Percentiles rank a stretch among this genome's conserved stretches.
These are phyloP conservation scores for Intellagama lesueurii DNA, from an alignment of 2,797 vertebrate species.

Conservation along the genomic window DNA sequence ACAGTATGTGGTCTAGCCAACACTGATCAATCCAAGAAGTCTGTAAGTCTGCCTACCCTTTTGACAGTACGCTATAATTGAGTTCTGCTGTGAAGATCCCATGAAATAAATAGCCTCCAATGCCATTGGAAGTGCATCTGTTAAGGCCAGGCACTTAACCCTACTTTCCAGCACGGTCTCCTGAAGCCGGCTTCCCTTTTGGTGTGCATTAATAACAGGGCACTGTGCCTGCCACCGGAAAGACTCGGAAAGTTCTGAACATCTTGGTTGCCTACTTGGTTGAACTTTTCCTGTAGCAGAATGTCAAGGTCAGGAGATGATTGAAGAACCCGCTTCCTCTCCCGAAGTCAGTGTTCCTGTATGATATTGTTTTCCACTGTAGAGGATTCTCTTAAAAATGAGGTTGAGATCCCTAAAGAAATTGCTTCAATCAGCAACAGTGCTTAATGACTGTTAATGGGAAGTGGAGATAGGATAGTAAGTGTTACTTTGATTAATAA, in stretches of 20 bases:
- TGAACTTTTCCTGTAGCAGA: slow-evolving; percentile 73
- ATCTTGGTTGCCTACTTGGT: slow-evolving; percentile 62
- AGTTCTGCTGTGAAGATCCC: slow-evolving; percentile 33
- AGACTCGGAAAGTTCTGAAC: slow-evolving; percentile 61
- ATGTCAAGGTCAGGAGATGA: slow-evolving; percentile 84
- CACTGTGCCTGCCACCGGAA: slow-evolving; percentile 33
- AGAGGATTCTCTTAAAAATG: slow-evolving; percentile 87
- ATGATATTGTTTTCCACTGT: slow-evolving; percentile 85
- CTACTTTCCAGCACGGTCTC: slow-evolving; percentile 9
- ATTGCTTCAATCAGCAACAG: slow-evolving; percentile 90
- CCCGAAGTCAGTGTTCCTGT: slow-evolving; percentile 74
- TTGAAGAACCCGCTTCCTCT: slow-evolving; percentile 81
- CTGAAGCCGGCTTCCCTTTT: slow-evolving; percentile 34
- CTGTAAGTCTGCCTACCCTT: not conserved
- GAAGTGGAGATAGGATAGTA: slow-evolving; percentile 91
- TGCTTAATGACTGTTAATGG: slow-evolving; percentile 90
- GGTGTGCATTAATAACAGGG: slow-evolving; percentile 9
- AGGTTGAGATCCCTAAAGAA: slow-evolving; percentile 89
- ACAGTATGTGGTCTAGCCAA: not conserved
- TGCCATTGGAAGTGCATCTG: slow-evolving; percentile 22
- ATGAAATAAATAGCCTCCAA: slow-evolving; percentile 2
- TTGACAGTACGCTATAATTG: slow-evolving; percentile 24
- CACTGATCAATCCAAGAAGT: not conserved
- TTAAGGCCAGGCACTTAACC: slow-evolving; percentile 52
- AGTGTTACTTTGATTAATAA: slow-evolving; percentile 91